These are phyloP conservation scores for Notolabrus celidotus DNA, from an alignment of 2,797 vertebrate genomes.

Conservation along the genomic window DNA sequence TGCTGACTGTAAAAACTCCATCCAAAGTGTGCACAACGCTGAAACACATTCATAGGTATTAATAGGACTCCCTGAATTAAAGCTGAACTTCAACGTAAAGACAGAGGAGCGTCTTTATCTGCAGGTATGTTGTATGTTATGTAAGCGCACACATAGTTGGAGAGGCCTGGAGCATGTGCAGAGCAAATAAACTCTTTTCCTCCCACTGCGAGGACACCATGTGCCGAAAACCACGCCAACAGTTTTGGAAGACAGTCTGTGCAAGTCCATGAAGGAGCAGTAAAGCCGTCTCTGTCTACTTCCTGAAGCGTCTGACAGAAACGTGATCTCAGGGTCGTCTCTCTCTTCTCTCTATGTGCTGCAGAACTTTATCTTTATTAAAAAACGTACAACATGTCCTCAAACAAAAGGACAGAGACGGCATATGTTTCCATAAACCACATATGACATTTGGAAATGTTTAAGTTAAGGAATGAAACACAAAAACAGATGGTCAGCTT, in stretches of 20 bases:
- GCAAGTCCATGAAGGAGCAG: background rate
- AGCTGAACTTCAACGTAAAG: slow-evolving; percentile 2
- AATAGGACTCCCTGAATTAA: background rate
- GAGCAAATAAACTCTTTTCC: slow-evolving; percentile 20
- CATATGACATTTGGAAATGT: too few relatives aligned
- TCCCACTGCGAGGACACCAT: slow-evolving; percentile 29
- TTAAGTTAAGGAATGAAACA: too few relatives aligned
- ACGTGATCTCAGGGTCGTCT: too few relatives aligned
- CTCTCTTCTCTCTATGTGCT: background rate
- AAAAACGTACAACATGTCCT: too few relatives aligned
- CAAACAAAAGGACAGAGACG: too few relatives aligned
- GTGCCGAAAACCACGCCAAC: slow-evolving; percentile 19
- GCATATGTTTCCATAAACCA: too few relatives aligned
- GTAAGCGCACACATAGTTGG: slow-evolving; percentile 45
- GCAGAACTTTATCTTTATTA: background rate
- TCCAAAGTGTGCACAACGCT: slow-evolving; percentile 7
- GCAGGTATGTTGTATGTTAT: slow-evolving; percentile 43
- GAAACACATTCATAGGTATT: background rate
- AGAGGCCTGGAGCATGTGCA: slow-evolving; percentile 33
- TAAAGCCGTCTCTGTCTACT: slow-evolving; percentile 3
- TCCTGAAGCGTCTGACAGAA: slow-evolving; percentile 2
- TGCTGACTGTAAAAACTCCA: background rate
- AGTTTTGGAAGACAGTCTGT: background rate
- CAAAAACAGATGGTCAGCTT: too few relatives aligned
- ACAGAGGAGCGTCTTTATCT: slow-evolving; percentile 11